A percentile compares a stretch with the other conserved stretches of the same genome.
Conservation (phyloP, 2,113 vertebrate genomes). For the Nanorana parkeri region DNA sequence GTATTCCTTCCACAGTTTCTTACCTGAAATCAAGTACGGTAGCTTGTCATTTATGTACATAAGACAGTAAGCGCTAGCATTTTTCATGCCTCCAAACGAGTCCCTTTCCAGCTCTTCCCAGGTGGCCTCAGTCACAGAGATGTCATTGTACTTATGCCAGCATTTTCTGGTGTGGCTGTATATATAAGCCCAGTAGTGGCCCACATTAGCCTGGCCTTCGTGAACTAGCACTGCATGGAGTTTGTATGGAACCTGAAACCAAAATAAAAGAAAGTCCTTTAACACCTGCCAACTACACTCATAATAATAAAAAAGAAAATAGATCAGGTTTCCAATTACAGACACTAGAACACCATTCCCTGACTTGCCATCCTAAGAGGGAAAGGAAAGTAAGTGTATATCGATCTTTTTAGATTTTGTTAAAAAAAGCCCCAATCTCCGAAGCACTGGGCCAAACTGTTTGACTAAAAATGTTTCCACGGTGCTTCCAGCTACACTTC, state of each 20-base stretch:
- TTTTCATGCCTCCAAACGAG: slow-evolving; percentile 90
- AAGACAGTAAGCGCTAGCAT: slow-evolving; percentile 95
- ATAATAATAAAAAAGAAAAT: too few relatives aligned
- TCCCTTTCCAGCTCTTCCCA: slow-evolving; percentile 95
- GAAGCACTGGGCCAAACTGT: too few relatives aligned
- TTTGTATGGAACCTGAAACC: slow-evolving; percentile 86
- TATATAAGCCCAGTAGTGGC: slow-evolving; percentile 98
- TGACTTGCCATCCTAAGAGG: too few relatives aligned
- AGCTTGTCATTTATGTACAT: slow-evolving; percentile 90
- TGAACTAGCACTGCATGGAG: slow-evolving; percentile 94
- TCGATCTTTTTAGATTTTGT: too few relatives aligned
- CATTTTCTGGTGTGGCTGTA: slow-evolving; percentile 80
- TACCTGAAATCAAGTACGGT: slow-evolving; percentile 78
- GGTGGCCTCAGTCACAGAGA: slow-evolving; percentile 86
- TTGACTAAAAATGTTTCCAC: too few relatives aligned
- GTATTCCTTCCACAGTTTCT: not conserved
- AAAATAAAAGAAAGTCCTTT: not conserved
- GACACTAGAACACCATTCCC: too few relatives aligned
- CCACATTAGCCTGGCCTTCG: slow-evolving; percentile 92
- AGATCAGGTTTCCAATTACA: too few relatives aligned
- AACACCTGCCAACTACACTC: not conserved
- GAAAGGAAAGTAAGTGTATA: too few relatives aligned
- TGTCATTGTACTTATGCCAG: slow-evolving; percentile 96
- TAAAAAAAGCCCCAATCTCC: too few relatives aligned
- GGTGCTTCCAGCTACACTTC: too few relatives aligned